Base-by-base conservation (phyloP, 2,797 vertebrate genomes). In the Mionectes olivaceus region DNA sequence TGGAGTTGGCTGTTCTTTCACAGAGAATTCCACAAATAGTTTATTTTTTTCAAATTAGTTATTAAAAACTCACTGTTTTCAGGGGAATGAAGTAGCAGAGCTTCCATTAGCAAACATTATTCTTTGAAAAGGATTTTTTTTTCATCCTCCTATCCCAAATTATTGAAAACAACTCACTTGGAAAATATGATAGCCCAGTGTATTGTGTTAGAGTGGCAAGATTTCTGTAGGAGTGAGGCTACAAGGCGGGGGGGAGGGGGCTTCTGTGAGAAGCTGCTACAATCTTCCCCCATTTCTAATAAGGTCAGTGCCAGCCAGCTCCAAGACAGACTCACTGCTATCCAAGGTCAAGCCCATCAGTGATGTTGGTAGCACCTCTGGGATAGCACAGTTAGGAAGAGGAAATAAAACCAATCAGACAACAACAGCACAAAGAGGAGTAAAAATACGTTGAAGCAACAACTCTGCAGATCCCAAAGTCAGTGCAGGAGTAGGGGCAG, bases 211-310 rank as follows among this genome's bases (percentile, higher is more conserved):
- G 55, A 8, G 6, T 19, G 28, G 13, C 44, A 68, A 57, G 11
- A n/a, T 28, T 83, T 71, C 64, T 25, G 16, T 39, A 79, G 33
- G 5, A 8, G 8, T 8, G 30, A n/a, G 13, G 30, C 12, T 53
- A n/a, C 5, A 52, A 22, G 22, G 41, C 18, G 35, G 41, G 44
- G 25, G 4, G 23, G 39, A 39, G 16, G 3, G 52, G n/a, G n/a
- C 10, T 60, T 76, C 57, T 70, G 16, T 39, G 4, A 80, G 53
- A 61, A 70, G 46, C 19, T 80, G 9, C 43, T 23, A 65, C 57
- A 46, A 56, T 4, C 32, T 55, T 70, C n/a, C 19, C 5, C 46
- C 5, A 5, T 24, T 27, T 56, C 57, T 0, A 0, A 43, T 3
- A 33, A 28, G 33, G 18, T 13, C 64, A 61, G 5, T 9, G 9